A percentile compares a stretch with the other conserved stretches of the same genome.
Evolutionary conservation across 2,113 vertebrate species (phyloP).

Genomic region (Rhinoderma darwinii): DNA sequence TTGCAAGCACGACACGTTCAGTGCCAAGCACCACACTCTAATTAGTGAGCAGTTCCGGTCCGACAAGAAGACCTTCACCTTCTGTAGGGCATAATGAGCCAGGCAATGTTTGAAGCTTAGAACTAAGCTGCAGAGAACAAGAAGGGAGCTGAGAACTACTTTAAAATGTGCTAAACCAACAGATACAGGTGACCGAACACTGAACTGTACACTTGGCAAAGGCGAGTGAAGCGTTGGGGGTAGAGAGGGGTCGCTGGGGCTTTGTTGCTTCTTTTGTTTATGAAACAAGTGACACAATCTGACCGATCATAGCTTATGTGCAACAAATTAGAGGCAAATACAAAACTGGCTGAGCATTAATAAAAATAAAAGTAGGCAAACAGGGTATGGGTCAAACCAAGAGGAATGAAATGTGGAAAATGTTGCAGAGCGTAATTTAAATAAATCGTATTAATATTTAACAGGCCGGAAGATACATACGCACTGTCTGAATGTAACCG

Average conservation of each 20-base stretch:
- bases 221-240: constrained; percentile 62
- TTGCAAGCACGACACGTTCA: constrained; percentile 69
- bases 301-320: constrained; percentile 62
- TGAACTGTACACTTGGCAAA: constrained; percentile 72
- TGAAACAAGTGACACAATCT: constrained; percentile 66
- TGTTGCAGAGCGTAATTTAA: not conserved
- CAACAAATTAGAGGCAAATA: constrained; percentile 61
- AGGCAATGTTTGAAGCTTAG: constrained; percentile 71
- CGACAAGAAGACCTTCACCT: constrained; percentile 72
- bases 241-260: constrained; percentile 57
- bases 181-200: constrained; percentile 73
- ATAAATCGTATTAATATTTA: constrained; percentile 15
- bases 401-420: constrained; percentile 17
- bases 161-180: constrained; percentile 70
- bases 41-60: constrained; percentile 74
- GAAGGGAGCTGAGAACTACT: constrained; percentile 64
- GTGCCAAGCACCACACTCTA: constrained; percentile 74
- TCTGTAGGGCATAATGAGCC: constrained; percentile 72
- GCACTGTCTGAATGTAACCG: not conserved
- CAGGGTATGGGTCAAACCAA: not conserved
- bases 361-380: not conserved
- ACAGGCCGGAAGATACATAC: not conserved
- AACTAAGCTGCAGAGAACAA: constrained; percentile 65
- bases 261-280: constrained; percentile 67
- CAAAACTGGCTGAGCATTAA: constrained; percentile 21